Conservation (phyloP, 2,888 invertebrate genomes). For the Loripinus fragilis region DNA sequence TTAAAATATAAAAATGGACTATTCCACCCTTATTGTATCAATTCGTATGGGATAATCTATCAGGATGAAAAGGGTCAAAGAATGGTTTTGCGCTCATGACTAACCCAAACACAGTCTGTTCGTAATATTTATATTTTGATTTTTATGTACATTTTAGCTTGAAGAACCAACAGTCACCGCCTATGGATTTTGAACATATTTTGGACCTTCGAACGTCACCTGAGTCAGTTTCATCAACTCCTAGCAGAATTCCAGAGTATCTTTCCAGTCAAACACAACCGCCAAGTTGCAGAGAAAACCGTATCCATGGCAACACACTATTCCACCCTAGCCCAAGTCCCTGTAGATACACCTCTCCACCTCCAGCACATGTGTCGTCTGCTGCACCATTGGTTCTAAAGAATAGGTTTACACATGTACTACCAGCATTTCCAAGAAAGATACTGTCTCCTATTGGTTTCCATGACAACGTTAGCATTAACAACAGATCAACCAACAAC, state of each 20-base stretch:
- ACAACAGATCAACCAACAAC: neutral
- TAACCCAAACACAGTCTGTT: too few species aligned
- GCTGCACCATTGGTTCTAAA: neutral
- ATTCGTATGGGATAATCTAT: too few species aligned
- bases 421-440: neutral
- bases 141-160: neutral
- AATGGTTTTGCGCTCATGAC: too few species aligned
- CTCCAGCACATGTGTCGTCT: neutral
- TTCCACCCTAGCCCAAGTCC: neutral
- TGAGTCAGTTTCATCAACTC: neutral
- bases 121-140: too few species aligned
- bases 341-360: conserved; percentile 4
- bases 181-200: neutral
- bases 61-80: too few species aligned
- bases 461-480: neutral
- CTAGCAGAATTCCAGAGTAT: neutral
- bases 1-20: too few species aligned
- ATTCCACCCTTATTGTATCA: too few species aligned
- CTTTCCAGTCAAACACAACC: neutral
- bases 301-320: neutral
- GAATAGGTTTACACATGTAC: neutral
- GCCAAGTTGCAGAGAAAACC: neutral
- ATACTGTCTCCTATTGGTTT: neutral
- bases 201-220: conserved; percentile 4
- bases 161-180: neutral